phyloP scores from a whole-genome alignment of 2,888 invertebrate genomes.

The Acanthococcus lagerstroemiae region DNA sequence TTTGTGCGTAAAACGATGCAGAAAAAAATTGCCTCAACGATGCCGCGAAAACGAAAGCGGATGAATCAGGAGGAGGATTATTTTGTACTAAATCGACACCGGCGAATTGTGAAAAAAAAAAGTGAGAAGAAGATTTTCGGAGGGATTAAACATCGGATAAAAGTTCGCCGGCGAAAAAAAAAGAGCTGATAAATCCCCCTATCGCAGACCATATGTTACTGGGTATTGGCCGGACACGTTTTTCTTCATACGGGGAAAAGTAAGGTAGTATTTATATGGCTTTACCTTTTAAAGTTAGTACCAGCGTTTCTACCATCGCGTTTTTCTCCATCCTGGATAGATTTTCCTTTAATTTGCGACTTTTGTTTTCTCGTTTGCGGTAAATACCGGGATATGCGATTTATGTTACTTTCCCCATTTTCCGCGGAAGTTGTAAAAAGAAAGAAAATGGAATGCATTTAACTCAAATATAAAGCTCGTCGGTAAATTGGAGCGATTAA shows the following conservation, averaged over 20 bases:
- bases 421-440: not conserved
- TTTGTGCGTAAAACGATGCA: not conserved
- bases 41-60: not conserved
- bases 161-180: not conserved
- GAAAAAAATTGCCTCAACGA: not conserved
- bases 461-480: not conserved
- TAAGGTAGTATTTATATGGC: too few species aligned
- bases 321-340: not conserved
- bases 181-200: not conserved
- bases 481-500: not conserved
- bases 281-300: too few species aligned
- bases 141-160: not conserved
- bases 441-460: not conserved
- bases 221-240: not conserved
- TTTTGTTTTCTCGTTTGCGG: not conserved
- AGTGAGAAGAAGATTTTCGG: not conserved
- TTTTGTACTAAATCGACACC: not conserved
- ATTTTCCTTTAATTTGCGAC: not conserved
- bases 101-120: not conserved
- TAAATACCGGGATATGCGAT: too few species aligned
- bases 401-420: not conserved
- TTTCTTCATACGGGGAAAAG: not conserved
- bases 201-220: not conserved
- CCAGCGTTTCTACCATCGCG: too few species aligned
- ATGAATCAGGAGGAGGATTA: not conserved